Base-by-base conservation (phyloP, 2,888 invertebrate species). In the Drosophila pseudotakahashii region DNA sequence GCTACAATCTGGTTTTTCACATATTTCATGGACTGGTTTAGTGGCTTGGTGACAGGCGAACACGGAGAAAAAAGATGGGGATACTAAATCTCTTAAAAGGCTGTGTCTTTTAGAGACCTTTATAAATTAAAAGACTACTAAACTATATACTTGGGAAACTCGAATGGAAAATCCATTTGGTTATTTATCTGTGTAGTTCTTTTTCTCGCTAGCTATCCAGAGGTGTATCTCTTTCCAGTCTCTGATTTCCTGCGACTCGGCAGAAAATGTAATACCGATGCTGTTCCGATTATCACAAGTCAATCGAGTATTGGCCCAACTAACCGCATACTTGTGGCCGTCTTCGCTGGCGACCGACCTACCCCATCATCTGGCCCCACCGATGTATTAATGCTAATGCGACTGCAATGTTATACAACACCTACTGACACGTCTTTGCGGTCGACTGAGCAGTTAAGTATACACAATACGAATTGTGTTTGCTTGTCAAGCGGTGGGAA, bases 271-370 rank as follows among this genome's bases (percentile, higher is more conserved):
- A 58, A 64, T 63, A 30, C 23, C 37, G 76, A 50, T 48, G 42
- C 30, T 66, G 53, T 23, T 71, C 48, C 60, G 66, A 75, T 75
- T 82, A 75, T 78, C 64, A 67, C 23, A 79, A 78, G 84, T 73
- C 76, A 86, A 78, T 80, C 64, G 62, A 7, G 37, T 53, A 59
- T 48, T 58, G 45, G 57, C 67, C 44, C 52, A 51, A 51, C 67
- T 37, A 71, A 81, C 81, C 81, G 73, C 76, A 84, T 73, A 62
- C 73, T 78, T 79, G 85, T 73, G 77, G 81, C 59, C 63, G 54
- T 54, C 52, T 39, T n/a, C 11, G n/a, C 32, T 11, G 14, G 11
- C 47, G 32, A 32, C 47, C 16, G 32, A 32, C 47, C 16, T 30
- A 11, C 11, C 44, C 32, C 26, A 14, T 41, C 13, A 41, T 30